A percentile compares a stretch with the other conserved stretches of the same genome.
These are phyloP conservation scores for Lordiphosa fenestrarum DNA, from an alignment of 2,888 invertebrate genomes.

Conservation along the genomic window DNA sequence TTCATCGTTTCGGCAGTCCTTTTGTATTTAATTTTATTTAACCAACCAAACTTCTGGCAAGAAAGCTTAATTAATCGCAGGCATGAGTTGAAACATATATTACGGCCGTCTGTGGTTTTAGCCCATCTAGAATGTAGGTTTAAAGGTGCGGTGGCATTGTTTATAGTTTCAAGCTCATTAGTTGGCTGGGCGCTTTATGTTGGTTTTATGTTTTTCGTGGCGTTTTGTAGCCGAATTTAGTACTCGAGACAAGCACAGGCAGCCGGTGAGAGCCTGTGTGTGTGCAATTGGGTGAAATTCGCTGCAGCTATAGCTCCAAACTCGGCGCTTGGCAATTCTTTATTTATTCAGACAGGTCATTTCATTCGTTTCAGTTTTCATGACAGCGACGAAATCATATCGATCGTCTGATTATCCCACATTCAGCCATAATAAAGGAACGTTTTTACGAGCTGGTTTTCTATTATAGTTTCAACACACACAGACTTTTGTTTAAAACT, in stretches of 20 bases:
- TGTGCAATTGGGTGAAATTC: background rate
- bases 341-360: too few species aligned
- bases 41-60: background rate
- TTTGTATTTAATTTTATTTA: background rate
- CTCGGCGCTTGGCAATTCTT: too few species aligned
- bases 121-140: slow-evolving; percentile 9
- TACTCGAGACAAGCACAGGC: background rate
- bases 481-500: too few species aligned
- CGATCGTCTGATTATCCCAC: too few species aligned
- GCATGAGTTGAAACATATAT: slow-evolving; percentile 10
- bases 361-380: too few species aligned
- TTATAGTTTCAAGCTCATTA: slow-evolving; percentile 14
- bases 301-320: background rate
- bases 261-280: background rate
- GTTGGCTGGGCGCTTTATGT: slow-evolving; percentile 2
- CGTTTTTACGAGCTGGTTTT: too few species aligned
- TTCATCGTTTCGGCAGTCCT: background rate
- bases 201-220: slow-evolving; percentile 5
- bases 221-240: slow-evolving; percentile 7
- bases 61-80: slow-evolving; percentile 9
- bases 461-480: too few species aligned
- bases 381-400: too few species aligned
- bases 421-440: too few species aligned
- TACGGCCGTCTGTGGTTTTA: slow-evolving; percentile 8
- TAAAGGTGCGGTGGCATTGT: slow-evolving; percentile 12